Evolutionary conservation across 2,797 vertebrate species (phyloP), one percentile per base, ranked within the genome.

Genomic region (Columba guinea): DNA sequence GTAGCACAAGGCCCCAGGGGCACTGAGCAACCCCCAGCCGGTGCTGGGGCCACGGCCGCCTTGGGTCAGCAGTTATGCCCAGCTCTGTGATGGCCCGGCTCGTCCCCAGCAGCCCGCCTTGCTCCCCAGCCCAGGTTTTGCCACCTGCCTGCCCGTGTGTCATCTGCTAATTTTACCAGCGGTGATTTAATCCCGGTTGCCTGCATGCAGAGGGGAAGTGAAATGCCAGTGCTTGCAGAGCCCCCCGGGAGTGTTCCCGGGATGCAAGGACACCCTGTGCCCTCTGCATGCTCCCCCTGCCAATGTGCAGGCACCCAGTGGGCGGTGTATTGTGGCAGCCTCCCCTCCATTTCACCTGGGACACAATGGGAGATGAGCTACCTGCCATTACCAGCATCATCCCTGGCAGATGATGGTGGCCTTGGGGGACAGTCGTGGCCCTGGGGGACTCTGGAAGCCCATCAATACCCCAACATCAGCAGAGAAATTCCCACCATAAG

Each of bases 91-190:
- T 6, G 76, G 55, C 63, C 83, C 10, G 0, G 10, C 70, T 41
- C 3, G 0, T 30, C 74, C 63, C 41, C 37, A 3, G 37, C 32
- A 58, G 68, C 63, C 55, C 1, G 1, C 86, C 5, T 18, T 39
- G 62, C 55, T 80, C 69, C 37, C 44, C 0, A 0, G 62, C 30
- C 73, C 28, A 28, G 28, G 56, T 87, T 92, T 77, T 83, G 63
- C 44, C 77, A 13, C 81, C 82, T 22, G 2, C 64, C 90, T 1
- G 1, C 41, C 34, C 5, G 0, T 69, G 62, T 87, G 81, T 95
- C 94, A 96, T 65, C 58, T 73, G 84, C 95, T 96, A 95, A 94
- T 94, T 96, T 96, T 96, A 94, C 89, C 74, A 55, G 70, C 0
- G 0, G 80, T 94, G 95, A 96, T 96, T 96, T 92, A 84, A 96